Conservation (phyloP, 2,113 vertebrate species). For the Oryzias woworae region DNA sequence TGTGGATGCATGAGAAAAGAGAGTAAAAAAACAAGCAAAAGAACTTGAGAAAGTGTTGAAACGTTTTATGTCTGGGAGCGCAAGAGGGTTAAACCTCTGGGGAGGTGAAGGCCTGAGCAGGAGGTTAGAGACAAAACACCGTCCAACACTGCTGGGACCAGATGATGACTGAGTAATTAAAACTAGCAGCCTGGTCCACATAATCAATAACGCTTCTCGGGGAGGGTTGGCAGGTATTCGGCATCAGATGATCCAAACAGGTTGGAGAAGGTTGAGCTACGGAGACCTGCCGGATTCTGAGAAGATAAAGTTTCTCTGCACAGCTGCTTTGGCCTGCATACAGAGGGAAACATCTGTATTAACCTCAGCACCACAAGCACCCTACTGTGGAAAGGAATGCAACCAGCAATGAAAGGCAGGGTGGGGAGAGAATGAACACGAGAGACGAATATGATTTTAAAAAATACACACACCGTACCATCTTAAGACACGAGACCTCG, state of each 20-base stretch:
- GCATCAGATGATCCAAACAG: conserved; percentile 42
- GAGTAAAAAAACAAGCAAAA: conserved; percentile 67
- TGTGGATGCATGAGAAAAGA: conserved; percentile 15
- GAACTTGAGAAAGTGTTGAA: conserved; percentile 75
- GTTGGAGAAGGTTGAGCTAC: conserved; percentile 39
- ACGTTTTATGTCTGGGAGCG: conserved; percentile 71
- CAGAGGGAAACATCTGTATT: conserved; percentile 94
- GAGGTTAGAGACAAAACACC: conserved; percentile 63
- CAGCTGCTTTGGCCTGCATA: conserved; percentile 81
- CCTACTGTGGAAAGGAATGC: conserved; percentile 88
- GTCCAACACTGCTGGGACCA: conserved; percentile 45
- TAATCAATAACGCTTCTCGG: conserved; percentile 56
- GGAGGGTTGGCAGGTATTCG: conserved; percentile 30
- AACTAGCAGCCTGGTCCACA: conserved; percentile 43
- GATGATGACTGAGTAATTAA: conserved; percentile 52
- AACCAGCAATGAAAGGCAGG: conserved; percentile 58
- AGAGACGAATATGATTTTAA: conserved; percentile 34
- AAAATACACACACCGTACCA: conserved; percentile 16
- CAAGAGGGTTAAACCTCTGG: conserved; percentile 55
- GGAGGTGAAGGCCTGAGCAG: conserved; percentile 52
- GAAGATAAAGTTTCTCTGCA: conserved; percentile 74
- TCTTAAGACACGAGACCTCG: conserved; percentile 8
- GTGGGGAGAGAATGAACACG: conserved; percentile 39
- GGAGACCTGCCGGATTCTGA: conserved; percentile 64
- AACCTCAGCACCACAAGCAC: conserved; percentile 88